These are phyloP conservation scores for Anaspis maculata DNA, from an alignment of 2,888 invertebrate genomes.

Conservation along the genomic window DNA sequence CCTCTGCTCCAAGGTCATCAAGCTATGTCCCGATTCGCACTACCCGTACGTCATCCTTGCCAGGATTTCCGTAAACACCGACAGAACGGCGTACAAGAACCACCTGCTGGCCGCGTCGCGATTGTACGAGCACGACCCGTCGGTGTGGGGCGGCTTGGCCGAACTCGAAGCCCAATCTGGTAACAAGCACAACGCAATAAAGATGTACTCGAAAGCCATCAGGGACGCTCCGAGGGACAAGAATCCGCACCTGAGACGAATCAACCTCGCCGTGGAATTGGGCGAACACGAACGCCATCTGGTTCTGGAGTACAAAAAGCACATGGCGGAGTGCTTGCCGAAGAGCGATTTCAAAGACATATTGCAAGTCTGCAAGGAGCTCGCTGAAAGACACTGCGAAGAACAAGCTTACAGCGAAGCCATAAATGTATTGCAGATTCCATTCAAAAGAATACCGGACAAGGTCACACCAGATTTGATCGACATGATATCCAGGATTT, in stretches of 20 bases:
- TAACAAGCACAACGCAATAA: conserved; percentile 68
- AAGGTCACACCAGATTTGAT: conserved; percentile 68
- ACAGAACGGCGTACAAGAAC: conserved; percentile 74
- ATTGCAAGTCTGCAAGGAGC: conserved; percentile 61
- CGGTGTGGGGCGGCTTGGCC: conserved; percentile 81
- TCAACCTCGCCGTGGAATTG: conserved; percentile 57
- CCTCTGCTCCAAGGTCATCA: conserved; percentile 89
- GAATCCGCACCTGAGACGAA: conserved; percentile 62
- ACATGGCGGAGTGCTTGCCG: conserved; percentile 56
- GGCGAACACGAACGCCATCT: conserved; percentile 56
- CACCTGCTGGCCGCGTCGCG: conserved; percentile 80
- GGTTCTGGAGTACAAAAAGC: conserved; percentile 65
- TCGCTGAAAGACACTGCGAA: conserved; percentile 66
- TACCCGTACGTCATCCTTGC: conserved; percentile 88
- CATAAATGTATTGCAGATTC: conserved; percentile 63
- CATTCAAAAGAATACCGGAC: conserved; percentile 65
- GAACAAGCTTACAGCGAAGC: conserved; percentile 66
- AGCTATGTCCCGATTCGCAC: conserved; percentile 76
- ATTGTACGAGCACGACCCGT: conserved; percentile 67
- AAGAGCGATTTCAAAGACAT: conserved; percentile 53
- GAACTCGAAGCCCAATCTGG: conserved; percentile 64
- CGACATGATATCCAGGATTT: conserved; percentile 75
- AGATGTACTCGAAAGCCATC: conserved; percentile 77
- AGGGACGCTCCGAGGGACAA: conserved; percentile 63
- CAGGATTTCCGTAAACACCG: conserved; percentile 76